Evolutionary conservation across 2,797 vertebrate species (phyloP), one percentile per base, ranked within the genome.

Genomic region (Poecilia wingei): DNA sequence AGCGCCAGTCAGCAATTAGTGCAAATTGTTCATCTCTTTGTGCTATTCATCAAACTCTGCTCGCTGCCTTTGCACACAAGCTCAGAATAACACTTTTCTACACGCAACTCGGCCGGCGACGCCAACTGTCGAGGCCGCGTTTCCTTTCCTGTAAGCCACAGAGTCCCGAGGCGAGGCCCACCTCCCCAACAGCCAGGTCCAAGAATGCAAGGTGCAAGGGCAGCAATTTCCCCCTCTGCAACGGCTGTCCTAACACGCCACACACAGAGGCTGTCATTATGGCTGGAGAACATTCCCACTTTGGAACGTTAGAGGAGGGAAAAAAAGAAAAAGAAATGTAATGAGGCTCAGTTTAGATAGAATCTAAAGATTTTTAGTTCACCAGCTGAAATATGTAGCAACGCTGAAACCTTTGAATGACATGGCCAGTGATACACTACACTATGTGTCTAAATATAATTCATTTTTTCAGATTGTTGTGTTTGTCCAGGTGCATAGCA

Each of bases 171-270:
- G 74, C 49, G 45, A 78, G 72, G 31, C 74, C 14, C 78, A 77
- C 69, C 73, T 12, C 74, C 80, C 68, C 73, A 81, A 80, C 86
- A 83, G 81, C 82, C 81, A 16, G 74, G 74, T 49, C 80, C 77
- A 94, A 92, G 93, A 94, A 95, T 93, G 92, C 82, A 85, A 93
- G 91, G 91, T 93, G 92, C 90, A 89, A 94, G 85, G 91, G 88
- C 88, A 87, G 93, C 92, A 92, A 87, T 94, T 93, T 89, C 84
- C 86, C 86, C 77, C 77, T 74, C 74, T 61, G 2, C 1, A 6
- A 71, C 72, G 75, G 77, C 86, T 91, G 82, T 86, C 86, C 90
- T 88, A 87, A 88, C 91, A 90, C 84, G 81, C 91, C 92, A 90
- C 92, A 94, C 92, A 89, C 77, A 33, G 86, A 93, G 89, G 86